These are phyloP conservation scores for Tadarida brasiliensis DNA, from an alignment of 2,797 vertebrate genomes.

Conservation along the genomic window DNA sequence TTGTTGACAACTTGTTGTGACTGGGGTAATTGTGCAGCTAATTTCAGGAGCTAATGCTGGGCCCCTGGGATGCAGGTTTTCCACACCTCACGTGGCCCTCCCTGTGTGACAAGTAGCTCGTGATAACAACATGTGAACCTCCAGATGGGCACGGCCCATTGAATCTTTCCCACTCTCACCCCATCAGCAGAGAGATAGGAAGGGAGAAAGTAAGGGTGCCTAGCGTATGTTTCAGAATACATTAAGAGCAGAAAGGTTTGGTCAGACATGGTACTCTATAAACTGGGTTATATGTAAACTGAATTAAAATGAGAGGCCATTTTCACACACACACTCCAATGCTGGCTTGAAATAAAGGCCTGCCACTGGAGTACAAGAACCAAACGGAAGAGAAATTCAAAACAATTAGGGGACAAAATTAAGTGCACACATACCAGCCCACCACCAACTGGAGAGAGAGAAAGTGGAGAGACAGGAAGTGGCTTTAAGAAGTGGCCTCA, in stretches of 20 bases:
- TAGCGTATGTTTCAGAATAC: neutral
- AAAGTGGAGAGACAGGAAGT: conserved; percentile 44
- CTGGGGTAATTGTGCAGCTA: conserved; percentile 70
- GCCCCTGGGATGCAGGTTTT: neutral
- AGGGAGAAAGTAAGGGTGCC: neutral
- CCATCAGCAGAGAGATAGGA: neutral
- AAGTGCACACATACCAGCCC: conserved; percentile 60
- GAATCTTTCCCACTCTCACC: neutral
- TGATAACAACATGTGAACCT: neutral
- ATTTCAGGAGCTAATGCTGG: conserved; percentile 67
- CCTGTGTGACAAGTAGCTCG: neutral
- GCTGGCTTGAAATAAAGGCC: neutral
- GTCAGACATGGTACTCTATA: neutral
- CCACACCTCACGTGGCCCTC: neutral
- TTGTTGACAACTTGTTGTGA: conserved; percentile 41
- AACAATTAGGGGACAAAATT: conserved; percentile 6
- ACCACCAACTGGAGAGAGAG: conserved; percentile 49
- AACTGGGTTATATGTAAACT: neutral
- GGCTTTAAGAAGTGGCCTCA: conserved; percentile 17
- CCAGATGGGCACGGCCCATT: neutral
- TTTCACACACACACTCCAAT: neutral
- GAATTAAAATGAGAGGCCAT: neutral
- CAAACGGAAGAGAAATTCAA: neutral
- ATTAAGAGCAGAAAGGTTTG: neutral
- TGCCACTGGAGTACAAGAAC: neutral